Conservation (phyloP, 1,140 invertebrate genomes). For the Dryas iulia region DNA sequence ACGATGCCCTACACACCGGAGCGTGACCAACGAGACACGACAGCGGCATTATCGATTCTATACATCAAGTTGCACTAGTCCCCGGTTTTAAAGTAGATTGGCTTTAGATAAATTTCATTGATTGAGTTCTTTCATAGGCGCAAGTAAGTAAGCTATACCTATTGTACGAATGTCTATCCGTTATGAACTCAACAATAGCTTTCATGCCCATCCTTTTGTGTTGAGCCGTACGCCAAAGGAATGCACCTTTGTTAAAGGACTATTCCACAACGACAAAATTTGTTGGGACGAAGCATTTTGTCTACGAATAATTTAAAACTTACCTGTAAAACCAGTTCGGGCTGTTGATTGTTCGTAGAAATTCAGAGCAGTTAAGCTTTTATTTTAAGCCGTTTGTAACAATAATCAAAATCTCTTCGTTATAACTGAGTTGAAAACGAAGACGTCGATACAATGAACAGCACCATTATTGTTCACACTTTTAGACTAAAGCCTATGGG, state of each 20-base stretch:
- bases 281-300: conserved; percentile 45
- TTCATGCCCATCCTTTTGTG: conserved; percentile 36
- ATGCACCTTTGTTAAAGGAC: conserved; percentile 58
- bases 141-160: conserved; percentile 13
- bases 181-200: conserved; percentile 31
- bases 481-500: conserved; percentile 37
- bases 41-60: conserved; percentile 53
- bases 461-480: conserved; percentile 39
- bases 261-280: conserved; percentile 42
- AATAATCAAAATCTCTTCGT: conserved; percentile 19
- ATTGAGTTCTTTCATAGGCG: conserved; percentile 12
- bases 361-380: conserved; percentile 46
- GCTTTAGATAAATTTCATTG: conserved; percentile 26
- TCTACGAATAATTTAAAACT: conserved; percentile 68
- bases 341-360: conserved; percentile 54
- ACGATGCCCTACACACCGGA: conserved; percentile 36
- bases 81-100: conserved; percentile 34
- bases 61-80: conserved; percentile 34
- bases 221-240: conserved; percentile 47
- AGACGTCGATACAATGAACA: neutral
- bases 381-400: conserved; percentile 40
- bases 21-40: conserved; percentile 56
- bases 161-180: conserved; percentile 19
- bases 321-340: conserved; percentile 69
- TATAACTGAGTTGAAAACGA: neutral